Base-by-base conservation (phyloP, 2,113 vertebrate genomes). In the Misgurnus mizolepis region DNA sequence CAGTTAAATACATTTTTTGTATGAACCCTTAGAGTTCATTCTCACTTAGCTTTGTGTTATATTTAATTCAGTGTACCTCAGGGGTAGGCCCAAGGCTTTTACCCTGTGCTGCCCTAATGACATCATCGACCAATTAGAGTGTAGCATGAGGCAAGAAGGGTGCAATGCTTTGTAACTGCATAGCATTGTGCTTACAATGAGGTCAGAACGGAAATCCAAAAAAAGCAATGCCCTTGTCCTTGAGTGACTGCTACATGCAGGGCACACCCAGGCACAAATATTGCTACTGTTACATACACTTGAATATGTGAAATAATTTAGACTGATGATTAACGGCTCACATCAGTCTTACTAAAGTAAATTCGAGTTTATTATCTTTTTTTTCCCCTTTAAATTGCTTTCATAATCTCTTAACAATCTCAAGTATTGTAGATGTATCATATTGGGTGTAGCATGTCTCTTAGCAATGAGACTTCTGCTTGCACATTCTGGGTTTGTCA, bases 131-230 rank as follows among this genome's bases (percentile, higher is more conserved):
- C 49, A 72, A 66, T 67, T 43, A 55, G 67, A 73, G 50, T 58
- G 12, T 61, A 73, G 79, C 40, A 84, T 84, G 79, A 84, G 22
- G 80, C 76, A 84, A 84, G 8, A 70, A 49, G 14, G 47, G 60
- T 70, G 83, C 79, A 84, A 84, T 77, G 62, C 62, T 55, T 22
- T 66, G 34, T 77, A 66, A 77, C 6, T 7, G 17, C 47, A 53
- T 66, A 65, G 62, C 27, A 18, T 53, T 77, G 62, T 41, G 40
- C 49, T 75, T 18, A 43, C 62, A 40, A 64, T 65, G 53, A 78
- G 58, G 67, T 64, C 76, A 68, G 34, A 53, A 43, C n/a, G 43
- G 34, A 10, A 58, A 55, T 27, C 62, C 66, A 53, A 66, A 77
- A 53, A 55, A 65, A 66, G 34, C 22, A 49, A 15, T 41, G 39